These are phyloP conservation scores for Caenorhabditis tropicalis DNA, from an alignment of 1,140 invertebrate genomes.

Conservation along the genomic window DNA sequence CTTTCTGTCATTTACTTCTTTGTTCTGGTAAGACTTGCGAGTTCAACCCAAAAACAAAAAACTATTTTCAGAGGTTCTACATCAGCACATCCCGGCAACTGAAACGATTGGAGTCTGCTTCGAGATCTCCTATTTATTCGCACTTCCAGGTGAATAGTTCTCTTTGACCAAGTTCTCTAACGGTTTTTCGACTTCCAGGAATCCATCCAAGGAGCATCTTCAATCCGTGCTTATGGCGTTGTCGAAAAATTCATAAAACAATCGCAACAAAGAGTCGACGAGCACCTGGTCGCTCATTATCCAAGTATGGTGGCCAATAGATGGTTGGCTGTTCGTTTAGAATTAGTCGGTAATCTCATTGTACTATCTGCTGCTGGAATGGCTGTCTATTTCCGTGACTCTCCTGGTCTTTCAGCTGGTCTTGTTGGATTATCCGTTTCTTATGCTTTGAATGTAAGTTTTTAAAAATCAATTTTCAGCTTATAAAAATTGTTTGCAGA, in stretches of 20 bases:
- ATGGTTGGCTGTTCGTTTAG: constrained; percentile 75
- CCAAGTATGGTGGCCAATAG: constrained; percentile 56
- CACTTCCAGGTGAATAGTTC: constrained; percentile 75
- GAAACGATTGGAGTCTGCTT: constrained; percentile 75
- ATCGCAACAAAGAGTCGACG: constrained; percentile 55
- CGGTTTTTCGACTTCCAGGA: constrained; percentile 69
- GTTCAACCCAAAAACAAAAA: background rate
- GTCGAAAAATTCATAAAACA: constrained; percentile 55
- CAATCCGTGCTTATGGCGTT: constrained; percentile 73
- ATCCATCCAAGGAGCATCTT: constrained; percentile 73
- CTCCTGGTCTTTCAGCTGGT: constrained; percentile 76
- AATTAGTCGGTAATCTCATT: constrained; percentile 74
- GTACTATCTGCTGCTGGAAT: constrained; percentile 75
- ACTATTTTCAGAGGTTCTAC: constrained; percentile 72
- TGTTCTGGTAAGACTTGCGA: constrained; percentile 77
- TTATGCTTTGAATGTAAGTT: constrained; percentile 67
- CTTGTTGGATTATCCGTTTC: constrained; percentile 72
- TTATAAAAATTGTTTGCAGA: constrained; percentile 69
- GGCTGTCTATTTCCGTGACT: constrained; percentile 63
- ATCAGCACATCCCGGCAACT: constrained; percentile 75
- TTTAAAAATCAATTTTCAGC: background rate
- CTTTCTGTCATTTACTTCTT: constrained; percentile 78
- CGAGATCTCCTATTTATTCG: constrained; percentile 75
- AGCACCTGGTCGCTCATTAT: constrained; percentile 52
- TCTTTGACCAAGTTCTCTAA: constrained; percentile 76